Evolutionary conservation across 1,140 invertebrate species (phyloP), one percentile per base, ranked within the genome.

Genomic region (Andricus grossulariae): DNA sequence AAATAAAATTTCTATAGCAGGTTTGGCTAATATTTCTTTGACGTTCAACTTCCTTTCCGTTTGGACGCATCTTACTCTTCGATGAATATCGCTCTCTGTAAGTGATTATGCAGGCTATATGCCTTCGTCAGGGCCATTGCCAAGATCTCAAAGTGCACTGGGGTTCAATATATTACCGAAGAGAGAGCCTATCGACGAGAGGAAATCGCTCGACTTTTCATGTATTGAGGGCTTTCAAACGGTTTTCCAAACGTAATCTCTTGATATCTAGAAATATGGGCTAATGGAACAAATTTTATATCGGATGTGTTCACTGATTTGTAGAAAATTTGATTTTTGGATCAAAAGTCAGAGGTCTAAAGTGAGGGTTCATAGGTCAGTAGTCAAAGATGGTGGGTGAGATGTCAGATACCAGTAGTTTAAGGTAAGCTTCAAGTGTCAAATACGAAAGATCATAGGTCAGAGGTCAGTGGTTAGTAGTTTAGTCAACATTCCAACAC

Each of bases 21-120:
- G 39, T 66, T 55, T 55, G 12, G 10, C 54, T 19, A 66, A 39
- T 66, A 39, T 39, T 66, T 32, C 21, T 66, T 66, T 66, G 60
- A 66, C 32, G 60, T 60, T 32, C 21, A 21, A 32, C 15, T 66
- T 32, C 15, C 60, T 66, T 66, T 66, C 21, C 60, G 60, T 45
- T 45, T 66, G 21, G 15, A 16, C 60, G 60, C 32, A 66, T 16
- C 15, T 25, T 66, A 66, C 60, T 66, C 60, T 66, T 66, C 25
- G 25, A 66, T 66, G 60, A 66, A 66, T 66, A 66, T 66, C 60
- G 60, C 39, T 66, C 60, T 66, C 60, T 66, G 39, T 66, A 66
- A 66, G 60, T 66, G 60, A 66, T 66, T 66, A 66, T 66, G 60
- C 60, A 66, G 60, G 39, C 60, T 66, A 39, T 66, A 54, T 54